Percentiles rank a stretch among this genome's conserved stretches.
phyloP scores from a whole-genome alignment of 2,888 invertebrate species.

The Pollenia angustigena region DNA sequence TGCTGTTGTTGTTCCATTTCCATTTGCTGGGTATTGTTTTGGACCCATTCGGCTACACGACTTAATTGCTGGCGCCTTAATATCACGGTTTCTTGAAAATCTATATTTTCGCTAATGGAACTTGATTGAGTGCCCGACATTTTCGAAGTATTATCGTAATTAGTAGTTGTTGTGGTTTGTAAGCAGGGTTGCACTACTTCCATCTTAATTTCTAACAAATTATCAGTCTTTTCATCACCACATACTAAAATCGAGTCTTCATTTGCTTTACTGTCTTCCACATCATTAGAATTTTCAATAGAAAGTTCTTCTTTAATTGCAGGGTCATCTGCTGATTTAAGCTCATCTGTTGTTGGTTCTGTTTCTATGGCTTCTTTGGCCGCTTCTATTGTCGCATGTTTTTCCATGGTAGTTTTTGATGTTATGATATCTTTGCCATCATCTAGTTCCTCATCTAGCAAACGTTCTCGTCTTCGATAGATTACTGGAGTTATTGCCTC shows the following conservation, averaged over 20 bases:
- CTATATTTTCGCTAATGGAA: conserved; percentile 82
- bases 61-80: conserved; percentile 87
- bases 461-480: conserved; percentile 87
- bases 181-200: conserved; percentile 39
- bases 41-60: conserved; percentile 91
- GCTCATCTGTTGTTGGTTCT: not conserved
- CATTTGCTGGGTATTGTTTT: conserved; percentile 86
- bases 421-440: conserved; percentile 84
- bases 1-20: conserved; percentile 77
- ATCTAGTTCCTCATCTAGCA: conserved; percentile 83
- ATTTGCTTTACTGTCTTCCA: not conserved
- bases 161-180: conserved; percentile 44
- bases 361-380: conserved; percentile 52
- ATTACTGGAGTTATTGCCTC: conserved; percentile 88
- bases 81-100: conserved; percentile 84
- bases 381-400: conserved; percentile 45
- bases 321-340: not conserved
- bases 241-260: conserved; percentile 49
- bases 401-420: conserved; percentile 78
- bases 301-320: conserved; percentile 3
- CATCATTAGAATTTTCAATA: not conserved
- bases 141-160: conserved; percentile 77
- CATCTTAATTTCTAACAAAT: conserved; percentile 75
- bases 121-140: conserved; percentile 82
- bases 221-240: conserved; percentile 72